These are phyloP conservation scores for Puntigrus tetrazona DNA, from an alignment of 2,113 vertebrate genomes.

Conservation along the genomic window DNA sequence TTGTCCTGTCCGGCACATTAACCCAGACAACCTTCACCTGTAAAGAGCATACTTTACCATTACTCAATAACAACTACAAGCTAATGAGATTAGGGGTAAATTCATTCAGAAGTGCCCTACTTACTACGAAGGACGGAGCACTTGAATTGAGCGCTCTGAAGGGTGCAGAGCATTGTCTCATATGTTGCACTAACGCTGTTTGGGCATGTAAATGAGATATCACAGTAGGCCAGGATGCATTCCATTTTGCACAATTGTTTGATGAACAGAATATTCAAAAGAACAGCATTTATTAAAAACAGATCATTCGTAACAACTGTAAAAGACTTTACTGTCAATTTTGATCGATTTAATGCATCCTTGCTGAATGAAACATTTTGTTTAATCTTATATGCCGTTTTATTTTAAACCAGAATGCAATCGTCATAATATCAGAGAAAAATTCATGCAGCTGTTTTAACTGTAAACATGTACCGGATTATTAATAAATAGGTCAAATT, in stretches of 20 bases:
- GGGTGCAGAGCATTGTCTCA: neutral
- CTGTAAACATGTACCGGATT: neutral
- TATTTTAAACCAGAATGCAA: neutral
- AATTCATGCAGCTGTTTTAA: neutral
- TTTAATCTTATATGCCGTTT: neutral
- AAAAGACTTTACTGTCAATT: neutral
- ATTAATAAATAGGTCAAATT: neutral
- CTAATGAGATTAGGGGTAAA: neutral
- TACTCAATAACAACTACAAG: neutral
- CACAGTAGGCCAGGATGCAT: neutral
- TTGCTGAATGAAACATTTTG: neutral
- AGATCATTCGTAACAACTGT: neutral
- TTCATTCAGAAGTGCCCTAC: neutral
- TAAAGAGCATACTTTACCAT: neutral
- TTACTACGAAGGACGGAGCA: neutral
- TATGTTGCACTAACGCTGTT: neutral
- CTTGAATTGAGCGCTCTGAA: neutral
- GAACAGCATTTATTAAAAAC: neutral
- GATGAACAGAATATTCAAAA: neutral
- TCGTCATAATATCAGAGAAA: neutral
- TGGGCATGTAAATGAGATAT: neutral
- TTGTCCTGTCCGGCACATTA: constrained; percentile 6
- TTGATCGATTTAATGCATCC: neutral
- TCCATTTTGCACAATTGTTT: neutral
- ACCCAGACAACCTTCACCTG: neutral